These are phyloP conservation scores for Euwallacea fornicatus DNA, from an alignment of 1,140 invertebrate species.

Conservation along the genomic window DNA sequence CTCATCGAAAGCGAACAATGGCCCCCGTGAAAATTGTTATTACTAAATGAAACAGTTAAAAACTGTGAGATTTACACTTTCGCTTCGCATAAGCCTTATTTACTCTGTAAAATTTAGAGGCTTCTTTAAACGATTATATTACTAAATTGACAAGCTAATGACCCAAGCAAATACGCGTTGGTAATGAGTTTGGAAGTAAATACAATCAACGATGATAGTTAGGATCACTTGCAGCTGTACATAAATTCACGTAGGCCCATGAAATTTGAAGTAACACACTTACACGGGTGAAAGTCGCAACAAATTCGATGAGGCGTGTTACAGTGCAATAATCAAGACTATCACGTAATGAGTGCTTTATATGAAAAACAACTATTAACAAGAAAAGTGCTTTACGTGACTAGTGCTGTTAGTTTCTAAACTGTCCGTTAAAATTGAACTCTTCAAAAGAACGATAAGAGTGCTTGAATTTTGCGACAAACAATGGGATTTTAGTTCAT, in stretches of 20 bases:
- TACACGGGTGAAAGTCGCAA: constrained; percentile 13
- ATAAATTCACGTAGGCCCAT: too few species aligned
- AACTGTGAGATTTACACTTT: background rate
- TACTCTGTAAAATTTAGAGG: background rate
- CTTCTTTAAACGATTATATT: background rate
- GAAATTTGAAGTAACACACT: background rate
- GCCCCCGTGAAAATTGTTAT: background rate
- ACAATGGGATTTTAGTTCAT: too few species aligned
- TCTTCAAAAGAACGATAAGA: too few species aligned
- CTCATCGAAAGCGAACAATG: too few species aligned
- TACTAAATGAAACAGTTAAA: background rate
- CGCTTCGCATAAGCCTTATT: background rate
- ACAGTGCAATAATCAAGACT: background rate
- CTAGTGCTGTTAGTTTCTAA: background rate
- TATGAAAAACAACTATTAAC: background rate
- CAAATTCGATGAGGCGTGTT: background rate
- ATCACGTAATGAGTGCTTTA: background rate
- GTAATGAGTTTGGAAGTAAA: too few species aligned
- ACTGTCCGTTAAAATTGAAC: too few species aligned
- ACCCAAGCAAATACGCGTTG: background rate
- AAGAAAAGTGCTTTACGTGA: background rate
- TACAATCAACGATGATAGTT: too few species aligned
- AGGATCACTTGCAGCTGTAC: too few species aligned
- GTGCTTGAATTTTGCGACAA: too few species aligned
- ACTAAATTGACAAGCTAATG: background rate